Evolutionary conservation across 2,888 invertebrate genomes (phyloP), one percentile per base, ranked within the genome.

Genomic region (Chirona hameri): DNA sequence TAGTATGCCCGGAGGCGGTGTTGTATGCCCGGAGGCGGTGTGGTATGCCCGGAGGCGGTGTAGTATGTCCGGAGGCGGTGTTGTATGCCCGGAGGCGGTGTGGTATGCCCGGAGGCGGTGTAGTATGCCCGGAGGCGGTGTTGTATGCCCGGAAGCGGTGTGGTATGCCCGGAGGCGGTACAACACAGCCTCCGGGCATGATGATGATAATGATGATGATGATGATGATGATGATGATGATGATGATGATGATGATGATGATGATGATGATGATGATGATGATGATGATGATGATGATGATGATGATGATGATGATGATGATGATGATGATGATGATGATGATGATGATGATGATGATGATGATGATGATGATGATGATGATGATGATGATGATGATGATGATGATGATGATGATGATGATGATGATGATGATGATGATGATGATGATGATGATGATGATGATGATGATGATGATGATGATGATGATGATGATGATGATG

Each of bases 131-230:
- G n/a, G n/a, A n/a, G n/a, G n/a, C n/a, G n/a, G n/a, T n/a, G n/a
- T n/a, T n/a, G n/a, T n/a, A n/a, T n/a, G n/a, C n/a, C n/a, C n/a
- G n/a, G n/a, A n/a, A n/a, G n/a, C n/a, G n/a, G n/a, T n/a, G n/a
- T n/a, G n/a, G n/a, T n/a, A n/a, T n/a, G n/a, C n/a, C n/a, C n/a
- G n/a, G n/a, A n/a, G n/a, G n/a, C n/a, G n/a, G n/a, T n/a, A n/a
- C n/a, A n/a, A n/a, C n/a, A n/a, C n/a, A n/a, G n/a, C n/a, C n/a
- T n/a, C n/a, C n/a, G n/a, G n/a, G n/a, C n/a, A n/a, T n/a, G n/a
- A n/a, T n/a, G n/a, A n/a, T n/a, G n/a, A n/a, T n/a, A n/a, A n/a
- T 65, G 65, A 65, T 65, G 65, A 65, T 65, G 65, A 65, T 65
- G 65, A 65, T 65, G 65, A 65, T 65, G 65, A 65, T 65, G 65